Conservation (phyloP, 1,140 invertebrate genomes). For the Vollenhovia emeryi region DNA sequence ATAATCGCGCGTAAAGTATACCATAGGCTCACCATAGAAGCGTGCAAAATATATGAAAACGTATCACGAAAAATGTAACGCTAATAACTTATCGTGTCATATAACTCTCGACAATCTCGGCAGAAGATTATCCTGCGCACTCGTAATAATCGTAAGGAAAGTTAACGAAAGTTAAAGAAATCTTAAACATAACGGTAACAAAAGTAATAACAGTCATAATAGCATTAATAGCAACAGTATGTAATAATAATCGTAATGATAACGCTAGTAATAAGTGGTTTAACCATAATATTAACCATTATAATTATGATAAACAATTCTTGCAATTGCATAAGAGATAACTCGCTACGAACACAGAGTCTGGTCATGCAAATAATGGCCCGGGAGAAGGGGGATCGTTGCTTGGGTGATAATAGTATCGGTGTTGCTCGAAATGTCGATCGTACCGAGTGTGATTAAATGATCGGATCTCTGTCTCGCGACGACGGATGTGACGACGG, state of each 20-base stretch:
- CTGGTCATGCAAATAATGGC: constrained; percentile 85
- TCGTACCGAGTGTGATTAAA: constrained; percentile 12
- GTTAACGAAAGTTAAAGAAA: constrained; percentile 23
- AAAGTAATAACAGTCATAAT: constrained; percentile 55
- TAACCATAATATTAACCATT: constrained; percentile 62
- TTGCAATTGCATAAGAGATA: constrained; percentile 84
- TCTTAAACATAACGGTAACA: constrained; percentile 28
- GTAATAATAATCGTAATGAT: constrained; percentile 58
- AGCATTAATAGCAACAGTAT: constrained; percentile 66
- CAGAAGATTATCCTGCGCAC: constrained; percentile 11
- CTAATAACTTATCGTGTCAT: background rate
- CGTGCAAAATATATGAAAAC: constrained; percentile 78
- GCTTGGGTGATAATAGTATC: constrained; percentile 83
- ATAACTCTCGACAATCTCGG: constrained; percentile 28
- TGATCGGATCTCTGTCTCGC: constrained; percentile 2
- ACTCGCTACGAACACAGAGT: constrained; percentile 85
- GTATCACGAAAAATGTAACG: constrained; percentile 27
- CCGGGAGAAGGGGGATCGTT: constrained; percentile 83
- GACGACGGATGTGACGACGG: constrained; percentile 36
- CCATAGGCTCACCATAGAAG: constrained; percentile 82
- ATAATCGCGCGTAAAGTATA: constrained; percentile 66
- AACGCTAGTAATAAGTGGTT: constrained; percentile 75
- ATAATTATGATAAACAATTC: constrained; percentile 75
- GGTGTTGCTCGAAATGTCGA: constrained; percentile 49
- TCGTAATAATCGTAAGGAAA: constrained; percentile 51